Percentiles rank a stretch among this genome's conserved stretches.
Conservation (phyloP, 1,140 invertebrate genomes). For the Fopius arisanus region DNA sequence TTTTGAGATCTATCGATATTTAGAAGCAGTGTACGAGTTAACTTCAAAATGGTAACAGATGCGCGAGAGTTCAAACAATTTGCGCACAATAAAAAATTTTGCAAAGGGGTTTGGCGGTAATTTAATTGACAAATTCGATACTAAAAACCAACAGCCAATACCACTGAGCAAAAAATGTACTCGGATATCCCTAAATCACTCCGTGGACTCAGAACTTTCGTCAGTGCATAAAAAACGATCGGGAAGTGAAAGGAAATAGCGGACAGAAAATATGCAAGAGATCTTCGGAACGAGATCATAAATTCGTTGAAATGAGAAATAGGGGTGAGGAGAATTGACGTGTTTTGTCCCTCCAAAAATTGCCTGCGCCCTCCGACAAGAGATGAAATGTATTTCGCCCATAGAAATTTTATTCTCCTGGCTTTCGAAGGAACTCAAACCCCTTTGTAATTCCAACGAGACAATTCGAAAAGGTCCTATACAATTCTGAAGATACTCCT, state of each 20-base stretch:
- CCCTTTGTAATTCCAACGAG: neutral
- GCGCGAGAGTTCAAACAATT: too few relatives aligned
- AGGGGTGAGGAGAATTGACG: neutral
- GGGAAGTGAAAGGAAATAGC: neutral
- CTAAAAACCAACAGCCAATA: neutral
- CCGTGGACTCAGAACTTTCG: neutral
- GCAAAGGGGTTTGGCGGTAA: too few relatives aligned
- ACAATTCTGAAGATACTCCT: neutral
- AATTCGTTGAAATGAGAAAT: neutral
- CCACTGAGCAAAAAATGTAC: neutral
- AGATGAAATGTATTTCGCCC: neutral
- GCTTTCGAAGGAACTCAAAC: neutral
- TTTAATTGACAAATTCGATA: too few relatives aligned
- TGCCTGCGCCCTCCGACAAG: neutral
- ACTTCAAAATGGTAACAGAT: too few relatives aligned
- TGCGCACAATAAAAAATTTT: too few relatives aligned
- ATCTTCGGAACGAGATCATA: neutral
- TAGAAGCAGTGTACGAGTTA: too few relatives aligned
- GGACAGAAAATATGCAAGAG: neutral
- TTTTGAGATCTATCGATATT: too few relatives aligned
- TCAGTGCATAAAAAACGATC: neutral
- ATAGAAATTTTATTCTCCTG: conserved; percentile 13
- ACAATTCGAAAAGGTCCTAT: neutral
- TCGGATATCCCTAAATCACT: neutral
- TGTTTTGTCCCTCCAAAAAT: neutral